Percentiles rank a stretch among this genome's conserved stretches.
These are phyloP conservation scores for Chrosomus eos DNA, from an alignment of 2,797 vertebrate genomes.

Conservation along the genomic window DNA sequence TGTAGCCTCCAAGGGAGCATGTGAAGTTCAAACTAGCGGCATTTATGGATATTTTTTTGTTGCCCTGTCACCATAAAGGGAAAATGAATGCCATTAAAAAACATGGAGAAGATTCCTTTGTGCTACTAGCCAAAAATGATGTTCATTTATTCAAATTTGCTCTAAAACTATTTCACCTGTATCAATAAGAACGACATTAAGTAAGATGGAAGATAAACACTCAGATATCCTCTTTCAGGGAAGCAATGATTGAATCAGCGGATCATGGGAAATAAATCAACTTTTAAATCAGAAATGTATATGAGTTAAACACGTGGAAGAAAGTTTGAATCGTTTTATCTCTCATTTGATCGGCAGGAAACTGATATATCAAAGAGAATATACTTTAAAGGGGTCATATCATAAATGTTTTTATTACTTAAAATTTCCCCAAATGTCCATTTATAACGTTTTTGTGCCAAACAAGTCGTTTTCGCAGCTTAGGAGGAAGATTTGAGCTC, in stretches of 20 bases:
- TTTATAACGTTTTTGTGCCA: neutral
- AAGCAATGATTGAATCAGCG: constrained; percentile 3
- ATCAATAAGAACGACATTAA: neutral
- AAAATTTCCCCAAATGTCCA: neutral
- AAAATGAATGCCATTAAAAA: neutral
- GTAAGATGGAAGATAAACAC: constrained; percentile 21
- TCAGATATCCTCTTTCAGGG: constrained; percentile 5
- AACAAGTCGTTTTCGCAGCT: neutral
- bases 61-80: neutral
- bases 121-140: neutral
- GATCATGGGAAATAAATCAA: constrained; percentile 6
- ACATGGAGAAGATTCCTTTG: neutral
- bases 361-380: neutral
- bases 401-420: neutral
- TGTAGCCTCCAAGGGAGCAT: constrained; percentile 12
- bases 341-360: neutral
- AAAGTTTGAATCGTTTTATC: neutral
- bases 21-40: constrained; percentile 7
- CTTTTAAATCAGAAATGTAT: neutral
- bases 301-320: neutral
- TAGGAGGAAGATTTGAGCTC: neutral
- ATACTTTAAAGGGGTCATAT: neutral
- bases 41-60: constrained; percentile 7
- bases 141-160: constrained; percentile 23
- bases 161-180: neutral